Percentiles rank a stretch among this genome's conserved stretches.
Conservation (phyloP, 2,797 vertebrate genomes). For the Miichthys miiuy region DNA sequence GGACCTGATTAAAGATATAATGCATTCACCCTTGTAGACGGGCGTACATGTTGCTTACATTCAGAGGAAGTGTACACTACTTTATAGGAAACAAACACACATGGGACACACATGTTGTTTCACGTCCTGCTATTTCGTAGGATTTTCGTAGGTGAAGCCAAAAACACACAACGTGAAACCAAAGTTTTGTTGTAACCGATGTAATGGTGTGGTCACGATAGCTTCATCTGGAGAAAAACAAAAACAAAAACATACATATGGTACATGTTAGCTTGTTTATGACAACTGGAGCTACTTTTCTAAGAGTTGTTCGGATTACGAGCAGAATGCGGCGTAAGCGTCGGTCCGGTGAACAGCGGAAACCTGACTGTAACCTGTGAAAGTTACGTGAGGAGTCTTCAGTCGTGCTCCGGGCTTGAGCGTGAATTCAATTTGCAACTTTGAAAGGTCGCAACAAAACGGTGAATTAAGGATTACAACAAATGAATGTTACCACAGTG, state of each 20-base stretch:
- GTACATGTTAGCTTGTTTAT: not conserved
- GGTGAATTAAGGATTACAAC: conserved; percentile 61
- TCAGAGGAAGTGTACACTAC: not conserved
- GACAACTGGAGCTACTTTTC: not conserved
- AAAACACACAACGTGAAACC: not conserved
- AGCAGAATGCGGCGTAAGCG: not conserved
- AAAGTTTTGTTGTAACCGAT: not conserved
- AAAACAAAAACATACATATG: not conserved
- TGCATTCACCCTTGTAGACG: no score
- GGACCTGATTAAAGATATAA: not conserved
- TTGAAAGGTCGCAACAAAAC: conserved; percentile 38
- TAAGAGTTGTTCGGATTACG: not conserved
- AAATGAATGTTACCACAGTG: conserved; percentile 45
- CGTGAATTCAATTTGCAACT: conserved; percentile 56
- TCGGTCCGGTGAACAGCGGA: not conserved
- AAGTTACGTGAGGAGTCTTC: conserved; percentile 13
- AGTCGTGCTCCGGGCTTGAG: not conserved
- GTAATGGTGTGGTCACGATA: not conserved
- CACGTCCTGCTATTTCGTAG: not conserved
- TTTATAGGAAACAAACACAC: not conserved
- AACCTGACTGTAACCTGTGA: conserved; percentile 1
- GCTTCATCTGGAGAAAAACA: not conserved
- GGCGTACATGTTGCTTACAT: not conserved
- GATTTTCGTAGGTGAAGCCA: not conserved
- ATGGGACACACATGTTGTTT: not conserved